Evolutionary conservation across 2,797 vertebrate genomes (phyloP).

Genomic region (Sorex maritimensis): DNA sequence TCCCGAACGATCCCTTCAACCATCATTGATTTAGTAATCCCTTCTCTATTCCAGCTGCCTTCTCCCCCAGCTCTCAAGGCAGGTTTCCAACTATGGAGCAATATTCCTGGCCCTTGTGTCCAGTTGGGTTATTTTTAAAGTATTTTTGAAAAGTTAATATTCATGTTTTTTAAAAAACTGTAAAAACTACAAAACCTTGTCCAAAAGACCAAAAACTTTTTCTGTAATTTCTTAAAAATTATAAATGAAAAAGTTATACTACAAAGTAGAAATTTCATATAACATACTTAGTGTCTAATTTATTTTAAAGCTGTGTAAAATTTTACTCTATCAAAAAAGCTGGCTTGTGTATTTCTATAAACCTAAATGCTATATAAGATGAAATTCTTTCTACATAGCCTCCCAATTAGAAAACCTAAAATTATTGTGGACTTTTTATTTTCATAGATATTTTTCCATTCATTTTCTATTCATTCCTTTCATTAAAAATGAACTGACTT

Average conservation of each 20-base stretch:
- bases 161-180: conserved; percentile 6
- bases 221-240: conserved; percentile 12
- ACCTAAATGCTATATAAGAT: conserved; percentile 55
- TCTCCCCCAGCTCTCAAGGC: too few species aligned
- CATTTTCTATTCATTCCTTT: too few species aligned
- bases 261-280: conserved; percentile 49
- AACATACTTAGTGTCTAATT: conserved; percentile 45
- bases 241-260: conserved; percentile 20
- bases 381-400: conserved; percentile 26
- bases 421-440: conserved; percentile 50
- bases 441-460: too few species aligned
- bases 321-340: conserved; percentile 64
- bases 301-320: conserved; percentile 61
- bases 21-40: too few species aligned
- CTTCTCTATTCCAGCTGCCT: too few species aligned
- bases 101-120: too few species aligned
- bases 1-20: too few species aligned
- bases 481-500: too few species aligned
- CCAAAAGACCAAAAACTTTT: background rate
- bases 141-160: conserved; percentile 60
- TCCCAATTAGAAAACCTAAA: conserved; percentile 65
- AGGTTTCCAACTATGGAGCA: too few species aligned
- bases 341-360: conserved; percentile 56
- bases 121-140: conserved; percentile 51
- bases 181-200: conserved; percentile 60